Percentiles rank a stretch among this genome's conserved stretches.
These are phyloP conservation scores for Macropis europaea DNA, from an alignment of 2,888 invertebrate species.

Conservation along the genomic window DNA sequence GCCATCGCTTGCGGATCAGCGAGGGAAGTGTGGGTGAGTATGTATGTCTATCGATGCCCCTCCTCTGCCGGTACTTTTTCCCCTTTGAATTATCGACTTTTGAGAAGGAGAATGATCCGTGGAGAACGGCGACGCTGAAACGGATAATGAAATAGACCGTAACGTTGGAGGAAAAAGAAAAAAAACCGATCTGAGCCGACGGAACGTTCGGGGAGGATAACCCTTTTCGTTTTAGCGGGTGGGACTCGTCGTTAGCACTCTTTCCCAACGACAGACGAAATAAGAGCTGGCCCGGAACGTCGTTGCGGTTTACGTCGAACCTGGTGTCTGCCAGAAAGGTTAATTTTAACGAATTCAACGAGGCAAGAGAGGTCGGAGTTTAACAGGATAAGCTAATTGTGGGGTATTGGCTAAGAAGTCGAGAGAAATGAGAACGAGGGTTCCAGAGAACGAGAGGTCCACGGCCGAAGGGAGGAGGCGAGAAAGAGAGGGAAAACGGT, in stretches of 20 bases:
- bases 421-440: conserved; percentile 66
- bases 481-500: conserved; percentile 40
- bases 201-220: conserved; percentile 24
- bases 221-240: conserved; percentile 43
- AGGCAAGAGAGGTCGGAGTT: conserved; percentile 74
- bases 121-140: too few species aligned
- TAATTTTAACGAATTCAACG: conserved; percentile 78
- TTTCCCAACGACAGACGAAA: conserved; percentile 51
- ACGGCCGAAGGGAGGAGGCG: conserved; percentile 10
- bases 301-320: conserved; percentile 68
- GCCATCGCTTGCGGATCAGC: conserved; percentile 72
- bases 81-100: conserved; percentile 71
- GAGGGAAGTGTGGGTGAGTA: conserved; percentile 54
- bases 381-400: conserved; percentile 80
- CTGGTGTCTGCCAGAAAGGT: conserved; percentile 67
- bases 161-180: background rate
- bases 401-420: conserved; percentile 79
- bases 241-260: conserved; percentile 58
- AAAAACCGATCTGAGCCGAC: background rate
- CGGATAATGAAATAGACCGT: background rate
- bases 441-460: conserved; percentile 47
- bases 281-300: conserved; percentile 62
- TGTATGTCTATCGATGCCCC: conserved; percentile 39
- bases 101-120: conserved; percentile 62
- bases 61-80: conserved; percentile 33